Base-by-base conservation (phyloP, 2,113 vertebrate genomes). In the Sprattus sprattus region DNA sequence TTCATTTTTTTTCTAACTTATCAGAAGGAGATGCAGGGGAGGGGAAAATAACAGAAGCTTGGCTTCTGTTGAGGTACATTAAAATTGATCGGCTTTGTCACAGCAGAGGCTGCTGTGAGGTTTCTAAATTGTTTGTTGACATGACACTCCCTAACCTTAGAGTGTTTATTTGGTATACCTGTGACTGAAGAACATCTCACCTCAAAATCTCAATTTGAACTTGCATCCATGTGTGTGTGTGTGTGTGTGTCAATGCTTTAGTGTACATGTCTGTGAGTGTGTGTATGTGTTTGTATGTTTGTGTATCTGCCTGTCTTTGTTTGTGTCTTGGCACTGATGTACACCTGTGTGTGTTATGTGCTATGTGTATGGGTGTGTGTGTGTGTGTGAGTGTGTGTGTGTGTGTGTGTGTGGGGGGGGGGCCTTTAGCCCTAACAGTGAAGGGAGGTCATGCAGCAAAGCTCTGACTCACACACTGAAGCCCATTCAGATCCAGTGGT, bases 11-110 rank as follows among this genome's bases (percentile, higher is more conserved):
- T 84, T 89, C 88, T 90, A 87, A 87, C 89, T 87, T 86, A 86
- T 90, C 86, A 89, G 44, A 89, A 89, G 87, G 86, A 87, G 83
- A 78, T 32, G 28, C 71, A 4, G 28, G 67, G 32, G 22, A 25
- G 22, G 25, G 10, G 16, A 78, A 15, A 16, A 39, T 39, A 67
- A 0, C 64, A 78, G 3, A 78, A 78, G 71, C 44, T 60, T 60
- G 54, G 18, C 6, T 87, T 86, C 85, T 90, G 89, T 87, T 87
- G 87, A 87, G 83, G 85, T 87, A 87, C 89, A 90, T 90, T 89
- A 89, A 89, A 90, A 90, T 90, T 87, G 88, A 90, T 89, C 88
- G 89, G 87, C 85, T 89, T 86, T 90, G 87, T 87, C 87, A 87
- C 44, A 54, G 81, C 57, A 82, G 52, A 86, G 88, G 67, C 85